Percentiles rank a stretch among this genome's conserved stretches.
Evolutionary conservation across 2,113 vertebrate species (phyloP).

Genomic region (Sardina pilchardus): DNA sequence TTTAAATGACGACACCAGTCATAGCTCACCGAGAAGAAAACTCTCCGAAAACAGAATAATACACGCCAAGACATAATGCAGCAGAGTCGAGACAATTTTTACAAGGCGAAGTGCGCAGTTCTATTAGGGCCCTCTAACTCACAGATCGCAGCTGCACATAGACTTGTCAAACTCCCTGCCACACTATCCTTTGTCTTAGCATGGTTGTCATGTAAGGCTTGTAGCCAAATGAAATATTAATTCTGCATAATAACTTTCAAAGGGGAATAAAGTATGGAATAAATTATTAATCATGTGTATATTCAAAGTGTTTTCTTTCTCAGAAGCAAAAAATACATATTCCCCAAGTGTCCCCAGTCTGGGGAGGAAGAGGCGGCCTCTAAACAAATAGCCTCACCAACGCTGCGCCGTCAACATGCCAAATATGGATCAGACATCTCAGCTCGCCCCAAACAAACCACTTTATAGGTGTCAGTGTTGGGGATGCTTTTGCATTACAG

Average conservation of each 20-base stretch:
- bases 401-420: not conserved
- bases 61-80: not conserved
- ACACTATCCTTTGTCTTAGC: constrained; percentile 76
- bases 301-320: constrained; percentile 73
- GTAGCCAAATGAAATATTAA: constrained; percentile 77
- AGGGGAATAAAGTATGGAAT: constrained; percentile 75
- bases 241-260: constrained; percentile 78
- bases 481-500: constrained; percentile 30
- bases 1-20: not conserved
- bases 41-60: not conserved
- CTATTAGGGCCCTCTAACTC: constrained; percentile 31
- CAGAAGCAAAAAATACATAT: constrained; percentile 62
- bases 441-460: not conserved
- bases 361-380: constrained; percentile 57
- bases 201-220: constrained; percentile 72
- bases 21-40: not conserved
- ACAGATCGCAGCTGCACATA: constrained; percentile 59
- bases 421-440: constrained; percentile 4
- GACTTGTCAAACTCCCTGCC: constrained; percentile 73
- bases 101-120: not conserved
- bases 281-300: constrained; percentile 79
- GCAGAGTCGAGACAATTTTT: not conserved
- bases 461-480: constrained; percentile 44
- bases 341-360: constrained; percentile 71
- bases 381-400: constrained; percentile 31